These are phyloP conservation scores for Lepus americanus DNA, from an alignment of 2,113 vertebrate genomes.

Conservation along the genomic window DNA sequence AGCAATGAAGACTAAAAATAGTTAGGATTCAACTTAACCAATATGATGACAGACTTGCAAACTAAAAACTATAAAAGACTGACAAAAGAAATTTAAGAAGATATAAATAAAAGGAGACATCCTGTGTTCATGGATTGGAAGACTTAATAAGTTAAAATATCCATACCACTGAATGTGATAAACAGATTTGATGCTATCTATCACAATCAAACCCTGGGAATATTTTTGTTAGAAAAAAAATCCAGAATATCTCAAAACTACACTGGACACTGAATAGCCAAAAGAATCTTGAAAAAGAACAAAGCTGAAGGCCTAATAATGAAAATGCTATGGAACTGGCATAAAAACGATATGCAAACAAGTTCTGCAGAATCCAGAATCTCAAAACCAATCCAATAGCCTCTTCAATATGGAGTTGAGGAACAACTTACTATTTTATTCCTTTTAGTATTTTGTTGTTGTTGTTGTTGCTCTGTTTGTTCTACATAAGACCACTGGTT, in stretches of 20 bases:
- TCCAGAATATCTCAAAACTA: neutral
- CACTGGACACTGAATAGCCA: neutral
- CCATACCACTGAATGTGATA: neutral
- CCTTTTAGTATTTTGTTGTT: too few relatives aligned
- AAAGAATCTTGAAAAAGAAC: constrained; percentile 9
- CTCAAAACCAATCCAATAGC: neutral
- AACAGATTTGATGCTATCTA: neutral
- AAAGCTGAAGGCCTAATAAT: neutral
- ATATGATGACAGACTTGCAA: neutral
- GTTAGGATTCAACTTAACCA: neutral
- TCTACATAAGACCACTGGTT: too few relatives aligned
- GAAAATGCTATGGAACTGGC: neutral
- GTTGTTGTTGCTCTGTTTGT: too few relatives aligned
- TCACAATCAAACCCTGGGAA: neutral
- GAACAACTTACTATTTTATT: too few relatives aligned
- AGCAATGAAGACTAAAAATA: neutral
- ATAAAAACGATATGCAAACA: neutral
- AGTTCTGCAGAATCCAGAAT: neutral
- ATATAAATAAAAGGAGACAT: neutral
- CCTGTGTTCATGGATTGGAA: neutral
- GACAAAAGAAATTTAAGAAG: neutral
- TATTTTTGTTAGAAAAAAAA: neutral
- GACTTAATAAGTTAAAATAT: neutral
- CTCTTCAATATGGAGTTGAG: too few relatives aligned
- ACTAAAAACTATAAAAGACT: neutral